Evolutionary conservation across 2,113 vertebrate species (phyloP), one percentile per base, ranked within the genome.

Genomic region (Brachypodius melanocephalos): DNA sequence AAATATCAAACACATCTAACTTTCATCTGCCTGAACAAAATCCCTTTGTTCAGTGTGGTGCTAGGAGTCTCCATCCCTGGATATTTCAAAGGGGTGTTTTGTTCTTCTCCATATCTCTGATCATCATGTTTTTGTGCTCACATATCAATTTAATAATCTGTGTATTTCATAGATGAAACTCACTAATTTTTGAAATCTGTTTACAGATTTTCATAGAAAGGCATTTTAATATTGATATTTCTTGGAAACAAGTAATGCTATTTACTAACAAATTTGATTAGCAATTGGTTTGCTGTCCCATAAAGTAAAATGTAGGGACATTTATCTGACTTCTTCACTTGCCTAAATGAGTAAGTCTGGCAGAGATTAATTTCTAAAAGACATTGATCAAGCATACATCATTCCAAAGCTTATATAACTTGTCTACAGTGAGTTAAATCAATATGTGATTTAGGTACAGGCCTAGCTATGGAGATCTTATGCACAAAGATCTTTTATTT

Each of bases 311-410:
- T 66, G n/a, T 51, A 43, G 34, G 24, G 54, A 66, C 89, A 88
- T 97, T 93, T 94, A 88, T 96, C 43, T 83, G 89, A 77, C 72
- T 80, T 83, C 71, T 94, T 90, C 59, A 52, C 59, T 94, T 91
- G 89, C 85, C 43, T 68, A 63, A 93, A 90, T 90, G 85, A 91
- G 84, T 66, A 79, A 89, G 72, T 93, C 34, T 69, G 77, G 34
- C 52, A 91, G 69, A 85, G 46, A 85, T 91, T 94, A 25, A 67
- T 91, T 88, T 86, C 63, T 62, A 76, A 89, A 94, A 61, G 72
- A 73, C 78, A 91, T 92, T 90, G 85, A 93, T 95, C 85, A 88
- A 80, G 31, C 28, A 82, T 79, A 45, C 40, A 36, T 92, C 43
- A 74, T 88, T 90, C 63, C 65, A 85, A 66, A 76, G 75, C 82